Percentiles rank a stretch among this genome's conserved stretches.
Conservation (phyloP, 2,888 invertebrate species). For the Epistrophella euchroma region DNA sequence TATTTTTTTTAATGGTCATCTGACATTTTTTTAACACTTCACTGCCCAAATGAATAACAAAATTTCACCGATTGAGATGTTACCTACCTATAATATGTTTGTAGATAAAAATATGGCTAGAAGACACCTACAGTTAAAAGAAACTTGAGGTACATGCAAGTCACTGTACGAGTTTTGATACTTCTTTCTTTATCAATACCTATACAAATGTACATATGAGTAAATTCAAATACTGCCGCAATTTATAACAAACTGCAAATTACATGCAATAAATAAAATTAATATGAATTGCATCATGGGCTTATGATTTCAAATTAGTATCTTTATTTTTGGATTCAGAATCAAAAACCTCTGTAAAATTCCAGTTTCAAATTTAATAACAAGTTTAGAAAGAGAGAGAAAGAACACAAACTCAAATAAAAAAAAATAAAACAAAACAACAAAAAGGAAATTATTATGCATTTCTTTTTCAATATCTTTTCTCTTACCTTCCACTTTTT, state of each 20-base stretch:
- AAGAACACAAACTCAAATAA: background rate
- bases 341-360: background rate
- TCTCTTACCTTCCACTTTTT: conserved; percentile 25
- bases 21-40: no score
- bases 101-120: background rate
- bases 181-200: no score
- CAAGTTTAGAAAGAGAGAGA: conserved; percentile 3
- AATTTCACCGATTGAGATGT: background rate
- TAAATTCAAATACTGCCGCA: no score
- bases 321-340: background rate
- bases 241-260: no score
- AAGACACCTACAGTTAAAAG: background rate
- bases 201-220: no score
- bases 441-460: conserved; percentile 34
- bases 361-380: background rate
- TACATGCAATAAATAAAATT: background rate
- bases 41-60: background rate
- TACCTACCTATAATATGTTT: background rate
- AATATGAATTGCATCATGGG: background rate
- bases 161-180: no score
- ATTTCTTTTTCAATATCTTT: conserved; percentile 26
- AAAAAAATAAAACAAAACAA: background rate
- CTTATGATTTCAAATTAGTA: background rate
- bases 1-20: no score
- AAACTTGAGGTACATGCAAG: no score